Evolutionary conservation across 2,888 invertebrate species (phyloP), one percentile per base, ranked within the genome.

Genomic region (Aporophyla lueneburgensis): DNA sequence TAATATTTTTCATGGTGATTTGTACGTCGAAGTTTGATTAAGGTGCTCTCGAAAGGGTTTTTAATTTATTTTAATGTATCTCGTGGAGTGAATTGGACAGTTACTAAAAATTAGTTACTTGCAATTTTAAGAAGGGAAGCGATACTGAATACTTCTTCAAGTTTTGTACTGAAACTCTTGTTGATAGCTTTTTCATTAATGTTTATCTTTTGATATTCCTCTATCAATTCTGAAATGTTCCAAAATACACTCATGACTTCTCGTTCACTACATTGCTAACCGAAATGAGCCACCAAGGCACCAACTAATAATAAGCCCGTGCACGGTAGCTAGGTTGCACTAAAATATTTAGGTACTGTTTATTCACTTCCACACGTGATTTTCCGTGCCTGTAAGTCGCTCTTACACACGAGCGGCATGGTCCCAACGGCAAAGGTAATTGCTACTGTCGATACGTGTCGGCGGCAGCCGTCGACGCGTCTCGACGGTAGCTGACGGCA

Each of bases 1-100:
- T 76, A 78, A 85, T 87, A 79, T 78, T 87, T 82, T 80, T 84
- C 63, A 76, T 80, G 78, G 69, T 83, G 76, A 84, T 75, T 84
- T 84, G 78, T 75, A 77, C 24, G 70, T 66, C 61, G 67, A 68
- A 80, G 56, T 74, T 81, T 81, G 78, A 84, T 82, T 69, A 83
- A 78, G 65, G 76, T 80, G 76, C 73, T 76, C 61, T 74, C 68
- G 58, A 66, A 68, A 75, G 63, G 70, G 33, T 74, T 80, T 58
- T 80, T 76, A 78, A 80, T 80, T 84, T 75, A 79, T 82, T 84
- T 84, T 78, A 72, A 86, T 82, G 68, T 77, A 33, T 40, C 51
- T 71, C 24, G 49, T 63, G 81, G 21, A 72, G 49, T 83, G 74
- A 76, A 84, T 68, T 80, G 71, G 46, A 69, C 53, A 61, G 74